These are phyloP conservation scores for Piezodorus guildinii DNA, from an alignment of 1,140 invertebrate genomes.

Conservation along the genomic window DNA sequence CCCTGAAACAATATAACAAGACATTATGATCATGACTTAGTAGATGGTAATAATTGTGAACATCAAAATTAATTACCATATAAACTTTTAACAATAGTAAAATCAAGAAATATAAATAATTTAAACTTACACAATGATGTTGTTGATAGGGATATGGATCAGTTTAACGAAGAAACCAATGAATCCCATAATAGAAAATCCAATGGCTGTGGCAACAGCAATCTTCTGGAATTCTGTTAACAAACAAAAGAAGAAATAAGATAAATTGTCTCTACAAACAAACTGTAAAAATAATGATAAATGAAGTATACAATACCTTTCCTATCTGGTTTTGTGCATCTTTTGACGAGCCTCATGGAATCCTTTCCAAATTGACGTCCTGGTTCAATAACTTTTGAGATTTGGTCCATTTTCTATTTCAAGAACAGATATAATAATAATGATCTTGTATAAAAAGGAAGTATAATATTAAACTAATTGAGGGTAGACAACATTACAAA, in stretches of 20 bases:
- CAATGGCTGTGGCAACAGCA: conserved; percentile 97
- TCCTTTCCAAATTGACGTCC: conserved; percentile 94
- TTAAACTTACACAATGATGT: conserved; percentile 84
- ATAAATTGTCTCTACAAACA: not conserved
- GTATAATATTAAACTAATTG: no score
- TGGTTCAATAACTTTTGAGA: conserved; percentile 88
- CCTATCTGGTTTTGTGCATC: conserved; percentile 98
- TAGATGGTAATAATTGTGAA: no score
- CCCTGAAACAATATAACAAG: no score
- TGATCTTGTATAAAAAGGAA: no score
- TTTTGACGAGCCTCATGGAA: conserved; percentile 91
- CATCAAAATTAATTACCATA: no score
- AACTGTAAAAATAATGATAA: not conserved
- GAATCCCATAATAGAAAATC: conserved; percentile 99
- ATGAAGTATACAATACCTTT: conserved; percentile 62
- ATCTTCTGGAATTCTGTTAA: conserved; percentile 98
- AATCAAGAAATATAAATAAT: no score
- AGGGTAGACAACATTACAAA: no score
- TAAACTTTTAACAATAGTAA: no score
- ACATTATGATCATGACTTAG: no score
- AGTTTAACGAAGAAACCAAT: conserved; percentile 99
- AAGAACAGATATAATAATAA: conserved; percentile 2
- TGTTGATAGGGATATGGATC: conserved; percentile 99
- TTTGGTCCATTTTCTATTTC: conserved; percentile 77
- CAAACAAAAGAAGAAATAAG: conserved; percentile 28